Evolutionary conservation across 2,113 vertebrate species (phyloP), one percentile per base, ranked within the genome.

Genomic region (Terrapene triunguis): DNA sequence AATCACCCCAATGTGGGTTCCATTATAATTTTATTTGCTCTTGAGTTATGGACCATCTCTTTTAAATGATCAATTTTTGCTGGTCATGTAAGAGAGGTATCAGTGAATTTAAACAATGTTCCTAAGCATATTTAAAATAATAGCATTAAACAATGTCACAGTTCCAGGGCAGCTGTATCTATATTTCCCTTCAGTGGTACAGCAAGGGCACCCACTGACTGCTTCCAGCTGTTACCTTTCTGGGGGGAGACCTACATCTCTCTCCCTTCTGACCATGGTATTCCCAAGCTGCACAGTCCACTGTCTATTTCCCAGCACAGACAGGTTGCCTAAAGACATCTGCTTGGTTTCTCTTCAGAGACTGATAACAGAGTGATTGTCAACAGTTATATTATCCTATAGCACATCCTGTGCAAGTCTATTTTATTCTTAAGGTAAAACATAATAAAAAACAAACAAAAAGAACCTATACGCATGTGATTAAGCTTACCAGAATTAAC

Each of bases 71-170:
- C 42, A 3, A 17, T 32, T 84, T 69, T 93, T 80, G 6, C 82
- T 90, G 80, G 5, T 93, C n/a, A 25, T 7, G 7, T 80, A 35
- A 38, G 3, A 47, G 48, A 51, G 25, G 27, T 54, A 19, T 88
- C 0, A 0, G 44, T 7, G 4, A 22, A 17, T 35, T 92, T 35
- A 65, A 48, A 10, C 8, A 85, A 50, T 7, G 3, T 22, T 79
- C 35, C 44, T 48, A 92, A 35, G 51, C 78, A 5, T 44, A 25
- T 44, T 65, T 65, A 17, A n/a, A 55, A 65, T 35, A 65, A 65
- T 72, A 10, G 19, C 42, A 48, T 86, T 35, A 29, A 29, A 21
- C 1, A 59, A 3, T 83, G 55, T 89, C 65, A 85, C 32, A 62
- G 59, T 62, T 62, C 59, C 14, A 69, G 16, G 62, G 17, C 35